These are phyloP conservation scores for Standfussiana lucernea DNA, from an alignment of 2,888 invertebrate genomes.

Conservation along the genomic window DNA sequence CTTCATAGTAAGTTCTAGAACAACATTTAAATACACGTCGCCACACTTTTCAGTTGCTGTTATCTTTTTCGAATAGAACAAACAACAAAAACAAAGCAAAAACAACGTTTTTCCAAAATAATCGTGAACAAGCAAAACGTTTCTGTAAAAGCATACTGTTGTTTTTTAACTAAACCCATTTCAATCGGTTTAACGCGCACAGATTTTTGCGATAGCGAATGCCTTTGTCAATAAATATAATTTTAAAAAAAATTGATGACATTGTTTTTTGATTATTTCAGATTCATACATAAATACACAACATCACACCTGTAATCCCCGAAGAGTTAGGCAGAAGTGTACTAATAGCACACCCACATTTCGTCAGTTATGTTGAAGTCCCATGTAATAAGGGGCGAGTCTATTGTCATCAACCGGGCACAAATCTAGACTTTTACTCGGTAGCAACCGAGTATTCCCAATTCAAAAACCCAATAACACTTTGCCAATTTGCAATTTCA, in stretches of 20 bases:
- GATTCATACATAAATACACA: no score
- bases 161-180: constrained; percentile 59
- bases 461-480: no score
- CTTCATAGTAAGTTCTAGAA: neutral
- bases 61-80: constrained; percentile 21
- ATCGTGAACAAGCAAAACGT: constrained; percentile 37
- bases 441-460: no score
- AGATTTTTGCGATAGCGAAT: constrained; percentile 34
- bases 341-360: no score
- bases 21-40: constrained; percentile 1
- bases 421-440: no score
- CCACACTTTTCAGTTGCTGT: constrained; percentile 5
- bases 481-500: no score
- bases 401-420: no score
- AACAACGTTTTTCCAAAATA: constrained; percentile 29
- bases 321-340: no score
- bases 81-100: constrained; percentile 15
- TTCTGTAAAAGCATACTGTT: constrained; percentile 54
- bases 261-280: no score
- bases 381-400: no score
- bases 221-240: constrained; percentile 17
- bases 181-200: constrained; percentile 30
- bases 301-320: no score
- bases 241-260: constrained; percentile 4
- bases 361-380: no score